Percentiles rank a stretch among this genome's conserved stretches.
Evolutionary conservation across 1,140 invertebrate genomes (phyloP).

Genomic region (Aphelinus certus): DNA sequence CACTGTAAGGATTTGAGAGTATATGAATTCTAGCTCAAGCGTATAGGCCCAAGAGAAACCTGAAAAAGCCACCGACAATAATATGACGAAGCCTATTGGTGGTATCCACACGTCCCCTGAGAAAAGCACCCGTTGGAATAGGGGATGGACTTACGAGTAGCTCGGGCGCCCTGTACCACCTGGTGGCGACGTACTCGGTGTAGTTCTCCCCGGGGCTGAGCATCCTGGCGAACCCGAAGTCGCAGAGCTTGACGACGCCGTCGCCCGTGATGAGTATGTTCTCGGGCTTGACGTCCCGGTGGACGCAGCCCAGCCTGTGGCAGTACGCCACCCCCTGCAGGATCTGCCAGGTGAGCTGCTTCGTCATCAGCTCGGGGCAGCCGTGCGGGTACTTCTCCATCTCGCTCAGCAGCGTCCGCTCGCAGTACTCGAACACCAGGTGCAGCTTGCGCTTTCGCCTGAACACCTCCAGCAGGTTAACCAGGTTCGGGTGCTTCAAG

Average conservation of each 20-base stretch:
- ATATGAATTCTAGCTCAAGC: too few relatives aligned
- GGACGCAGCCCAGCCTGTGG: conserved; percentile 95
- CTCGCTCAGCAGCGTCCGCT: conserved; percentile 95
- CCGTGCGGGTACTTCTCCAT: conserved; percentile 87
- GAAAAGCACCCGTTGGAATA: too few relatives aligned
- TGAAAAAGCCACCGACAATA: too few relatives aligned
- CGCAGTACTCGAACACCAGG: conserved; percentile 98
- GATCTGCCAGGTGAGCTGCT: conserved; percentile 95
- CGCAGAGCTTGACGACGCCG: conserved; percentile 96
- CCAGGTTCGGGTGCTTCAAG: conserved; percentile 97
- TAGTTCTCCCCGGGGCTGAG: conserved; percentile 97
- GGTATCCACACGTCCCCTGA: too few relatives aligned
- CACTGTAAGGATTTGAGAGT: too few relatives aligned
- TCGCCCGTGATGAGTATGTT: conserved; percentile 96
- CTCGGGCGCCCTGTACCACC: conserved; percentile 98
- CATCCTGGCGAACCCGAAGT: conserved; percentile 98
- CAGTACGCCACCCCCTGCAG: conserved; percentile 95
- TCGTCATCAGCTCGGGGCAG: conserved; percentile 87
- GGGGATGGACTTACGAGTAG: conserved; percentile 69
- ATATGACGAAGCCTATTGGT: too few relatives aligned
- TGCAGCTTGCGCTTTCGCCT: conserved; percentile 95
- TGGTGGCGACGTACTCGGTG: conserved; percentile 98
- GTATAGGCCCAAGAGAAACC: too few relatives aligned
- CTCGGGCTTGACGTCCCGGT: conserved; percentile 98
- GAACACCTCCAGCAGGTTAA: conserved; percentile 98